phyloP scores from a whole-genome alignment of 2,888 invertebrate genomes.

The Andricus curvator region DNA sequence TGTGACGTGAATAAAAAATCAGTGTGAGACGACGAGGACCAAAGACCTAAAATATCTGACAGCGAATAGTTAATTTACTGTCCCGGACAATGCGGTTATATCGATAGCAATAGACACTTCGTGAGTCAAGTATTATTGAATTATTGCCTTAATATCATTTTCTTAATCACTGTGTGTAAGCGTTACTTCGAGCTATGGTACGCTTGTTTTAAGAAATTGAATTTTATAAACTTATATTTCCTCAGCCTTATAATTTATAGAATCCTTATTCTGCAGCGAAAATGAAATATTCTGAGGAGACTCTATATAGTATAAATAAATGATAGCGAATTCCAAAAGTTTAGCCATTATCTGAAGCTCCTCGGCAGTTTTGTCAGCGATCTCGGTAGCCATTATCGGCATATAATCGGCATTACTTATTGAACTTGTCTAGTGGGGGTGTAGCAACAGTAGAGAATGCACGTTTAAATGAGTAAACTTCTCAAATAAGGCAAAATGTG shows the following conservation, averaged over 20 bases:
- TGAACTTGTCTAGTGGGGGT: constrained; percentile 7
- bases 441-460: background rate
- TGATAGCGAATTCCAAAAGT: background rate
- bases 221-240: no score
- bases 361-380: background rate
- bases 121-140: no score
- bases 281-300: background rate
- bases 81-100: background rate
- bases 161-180: no score
- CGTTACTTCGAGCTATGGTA: no score
- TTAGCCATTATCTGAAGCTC: constrained; percentile 4
- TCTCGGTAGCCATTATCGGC: constrained; percentile 3
- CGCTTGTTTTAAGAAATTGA: background rate
- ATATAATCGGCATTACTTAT: constrained; percentile 15
- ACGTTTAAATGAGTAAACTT: constrained; percentile 18
- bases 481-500: constrained; percentile 1
- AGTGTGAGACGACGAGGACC: background rate
- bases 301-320: background rate
- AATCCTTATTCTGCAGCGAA: background rate
- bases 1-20: constrained; percentile 28
- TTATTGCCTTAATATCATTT: no score
- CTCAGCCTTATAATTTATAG: no score
- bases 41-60: constrained; percentile 16
- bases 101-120: background rate
- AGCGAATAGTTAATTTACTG: background rate